Conservation (phyloP, 2,888 invertebrate species). For the Hemistola chrysoprasaria region DNA sequence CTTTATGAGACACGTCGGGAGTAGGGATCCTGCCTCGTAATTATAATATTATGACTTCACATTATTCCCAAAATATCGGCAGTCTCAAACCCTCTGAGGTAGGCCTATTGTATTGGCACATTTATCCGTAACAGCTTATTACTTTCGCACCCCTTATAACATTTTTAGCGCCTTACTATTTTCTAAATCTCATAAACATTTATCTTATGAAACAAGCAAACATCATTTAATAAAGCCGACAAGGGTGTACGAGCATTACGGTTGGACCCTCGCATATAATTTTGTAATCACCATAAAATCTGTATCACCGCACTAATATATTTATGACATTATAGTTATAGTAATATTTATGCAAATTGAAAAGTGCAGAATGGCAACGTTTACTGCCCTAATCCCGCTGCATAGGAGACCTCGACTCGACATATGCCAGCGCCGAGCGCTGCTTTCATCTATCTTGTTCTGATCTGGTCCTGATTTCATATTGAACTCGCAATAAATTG, state of each 20-base stretch:
- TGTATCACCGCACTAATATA: slow-evolving; percentile 80
- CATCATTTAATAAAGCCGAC: slow-evolving; percentile 30
- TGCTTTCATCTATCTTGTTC: slow-evolving; percentile 27
- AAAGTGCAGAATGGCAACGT: slow-evolving; percentile 75
- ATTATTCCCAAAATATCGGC: slow-evolving; percentile 56
- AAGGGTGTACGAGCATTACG: slow-evolving; percentile 39
- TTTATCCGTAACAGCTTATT: slow-evolving; percentile 42
- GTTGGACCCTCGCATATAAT: slow-evolving; percentile 64
- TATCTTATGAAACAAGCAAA: slow-evolving; percentile 31
- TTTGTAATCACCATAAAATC: slow-evolving; percentile 81
- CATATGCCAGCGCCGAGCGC: slow-evolving; percentile 57
- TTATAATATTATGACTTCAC: slow-evolving; percentile 76
- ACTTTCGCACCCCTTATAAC: slow-evolving; percentile 35
- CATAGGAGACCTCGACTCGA: slow-evolving; percentile 49
- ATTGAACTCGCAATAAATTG: not conserved
- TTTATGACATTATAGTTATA: slow-evolving; percentile 76
- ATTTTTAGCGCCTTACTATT: slow-evolving; percentile 29
- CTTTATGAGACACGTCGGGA: slow-evolving; percentile 51
- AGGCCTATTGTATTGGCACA: slow-evolving; percentile 42
- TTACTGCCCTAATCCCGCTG: slow-evolving; percentile 68
- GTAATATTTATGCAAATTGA: slow-evolving; percentile 83
- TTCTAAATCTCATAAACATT: slow-evolving; percentile 34
- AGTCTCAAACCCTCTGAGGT: slow-evolving; percentile 44
- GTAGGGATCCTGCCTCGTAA: slow-evolving; percentile 54
- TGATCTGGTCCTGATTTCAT: slow-evolving; percentile 7